Evolutionary conservation across 2,888 invertebrate genomes (phyloP).

Genomic region (Nematopogon swammerdamellus): DNA sequence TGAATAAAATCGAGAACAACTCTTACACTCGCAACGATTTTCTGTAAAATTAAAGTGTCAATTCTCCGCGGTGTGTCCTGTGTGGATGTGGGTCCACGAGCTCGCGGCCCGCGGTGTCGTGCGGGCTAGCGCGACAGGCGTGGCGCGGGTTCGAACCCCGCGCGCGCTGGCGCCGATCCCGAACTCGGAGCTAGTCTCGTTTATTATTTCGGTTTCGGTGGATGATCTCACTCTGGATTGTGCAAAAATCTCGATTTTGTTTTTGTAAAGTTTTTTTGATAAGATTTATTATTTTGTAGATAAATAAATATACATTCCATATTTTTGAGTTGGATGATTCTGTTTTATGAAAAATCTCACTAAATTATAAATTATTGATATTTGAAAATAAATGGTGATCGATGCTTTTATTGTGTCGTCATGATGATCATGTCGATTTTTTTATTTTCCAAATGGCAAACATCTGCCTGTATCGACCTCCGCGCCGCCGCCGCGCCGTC

Average conservation of each 20-base stretch:
- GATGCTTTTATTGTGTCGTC: not conserved
- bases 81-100: no score
- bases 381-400: constrained; percentile 20
- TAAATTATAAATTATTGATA: constrained; percentile 22
- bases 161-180: no score
- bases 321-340: not conserved
- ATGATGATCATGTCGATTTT: not conserved
- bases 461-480: no score
- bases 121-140: no score
- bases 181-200: no score
- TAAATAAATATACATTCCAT: not conserved
- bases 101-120: no score
- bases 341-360: constrained; percentile 25
- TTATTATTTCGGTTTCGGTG: not conserved
- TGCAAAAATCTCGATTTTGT: not conserved
- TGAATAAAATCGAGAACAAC: not conserved
- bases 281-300: not conserved
- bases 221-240: not conserved
- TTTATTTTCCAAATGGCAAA: no score
- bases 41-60: not conserved
- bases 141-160: not conserved
- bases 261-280: not conserved
- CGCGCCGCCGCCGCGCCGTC: no score
- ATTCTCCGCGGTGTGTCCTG: not conserved
- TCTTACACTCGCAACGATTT: not conserved